phyloP scores from a whole-genome alignment of 2,888 invertebrate species.

The Ramazzottius varieornatus region DNA sequence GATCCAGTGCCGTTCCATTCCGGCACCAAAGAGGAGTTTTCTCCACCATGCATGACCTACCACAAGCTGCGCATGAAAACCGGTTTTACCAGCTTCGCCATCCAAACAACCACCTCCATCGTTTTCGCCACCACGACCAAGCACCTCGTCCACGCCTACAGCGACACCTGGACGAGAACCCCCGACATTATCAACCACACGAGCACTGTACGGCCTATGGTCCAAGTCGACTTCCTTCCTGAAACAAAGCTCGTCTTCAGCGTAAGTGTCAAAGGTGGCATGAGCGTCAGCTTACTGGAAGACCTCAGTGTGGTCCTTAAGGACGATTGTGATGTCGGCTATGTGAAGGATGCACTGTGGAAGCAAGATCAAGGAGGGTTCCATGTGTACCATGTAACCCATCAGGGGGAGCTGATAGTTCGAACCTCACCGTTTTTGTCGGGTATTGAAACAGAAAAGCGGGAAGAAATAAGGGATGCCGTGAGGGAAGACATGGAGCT shows the following conservation, averaged over 20 bases:
- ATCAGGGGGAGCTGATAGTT: not conserved
- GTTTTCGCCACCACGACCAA: not conserved
- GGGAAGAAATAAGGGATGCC: not conserved
- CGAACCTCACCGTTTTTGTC: not conserved
- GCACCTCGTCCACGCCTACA: not conserved
- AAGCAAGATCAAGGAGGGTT: not conserved
- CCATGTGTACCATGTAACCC: not conserved
- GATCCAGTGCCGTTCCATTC: not conserved
- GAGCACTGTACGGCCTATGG: not conserved
- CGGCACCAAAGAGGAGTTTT: not conserved
- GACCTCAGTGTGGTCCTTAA: not conserved
- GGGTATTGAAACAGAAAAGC: not conserved
- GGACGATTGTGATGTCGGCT: not conserved
- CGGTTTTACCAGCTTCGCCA: not conserved
- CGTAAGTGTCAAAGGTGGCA: not conserved
- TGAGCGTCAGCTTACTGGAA: not conserved
- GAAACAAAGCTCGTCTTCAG: not conserved
- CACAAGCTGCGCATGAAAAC: not conserved
- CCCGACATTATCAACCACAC: not conserved
- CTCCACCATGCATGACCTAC: not conserved
- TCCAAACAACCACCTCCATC: not conserved
- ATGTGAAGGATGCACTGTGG: not conserved
- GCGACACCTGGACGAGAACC: not conserved
- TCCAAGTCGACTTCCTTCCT: not conserved
- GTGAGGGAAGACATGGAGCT: not conserved